Percentiles rank a stretch among this genome's conserved stretches.
Evolutionary conservation across 2,797 vertebrate species (phyloP).

Genomic region (Dendrocincla tyrannina): DNA sequence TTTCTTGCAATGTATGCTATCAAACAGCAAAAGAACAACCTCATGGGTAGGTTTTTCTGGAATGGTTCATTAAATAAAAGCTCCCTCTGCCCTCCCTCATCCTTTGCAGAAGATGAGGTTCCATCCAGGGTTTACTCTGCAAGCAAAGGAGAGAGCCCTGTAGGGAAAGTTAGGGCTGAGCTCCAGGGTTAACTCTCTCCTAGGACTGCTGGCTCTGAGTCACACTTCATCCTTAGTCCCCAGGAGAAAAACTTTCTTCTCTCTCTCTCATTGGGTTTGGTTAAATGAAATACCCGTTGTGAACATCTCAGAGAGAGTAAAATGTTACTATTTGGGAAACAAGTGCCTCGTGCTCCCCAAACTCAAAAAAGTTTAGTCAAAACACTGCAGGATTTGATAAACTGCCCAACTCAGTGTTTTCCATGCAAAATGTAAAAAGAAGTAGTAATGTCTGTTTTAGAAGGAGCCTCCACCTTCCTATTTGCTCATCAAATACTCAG

Average conservation of each 20-base stretch:
- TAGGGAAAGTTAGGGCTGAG: background rate
- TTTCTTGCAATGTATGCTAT: background rate
- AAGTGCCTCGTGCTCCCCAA: background rate
- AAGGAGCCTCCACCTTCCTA: background rate
- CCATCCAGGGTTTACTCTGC: background rate
- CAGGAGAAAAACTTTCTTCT: background rate
- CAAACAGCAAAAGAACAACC: constrained; percentile 18
- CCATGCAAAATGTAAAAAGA: background rate
- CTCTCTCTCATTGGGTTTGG: background rate
- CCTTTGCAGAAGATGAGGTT: background rate
- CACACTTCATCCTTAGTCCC: background rate
- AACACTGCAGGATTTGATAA: background rate
- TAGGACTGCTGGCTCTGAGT: background rate
- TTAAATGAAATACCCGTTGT: background rate
- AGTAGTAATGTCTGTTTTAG: background rate
- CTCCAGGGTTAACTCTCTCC: background rate
- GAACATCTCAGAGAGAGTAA: background rate
- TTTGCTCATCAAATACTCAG: background rate
- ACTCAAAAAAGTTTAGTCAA: background rate
- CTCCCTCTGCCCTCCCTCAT: background rate
- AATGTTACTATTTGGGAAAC: background rate
- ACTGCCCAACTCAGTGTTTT: background rate
- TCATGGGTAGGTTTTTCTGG: background rate
- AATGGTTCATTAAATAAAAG: background rate
- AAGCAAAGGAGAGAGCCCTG: background rate